Base-by-base conservation (phyloP, 2,113 vertebrate species). In the Columbina picui region DNA sequence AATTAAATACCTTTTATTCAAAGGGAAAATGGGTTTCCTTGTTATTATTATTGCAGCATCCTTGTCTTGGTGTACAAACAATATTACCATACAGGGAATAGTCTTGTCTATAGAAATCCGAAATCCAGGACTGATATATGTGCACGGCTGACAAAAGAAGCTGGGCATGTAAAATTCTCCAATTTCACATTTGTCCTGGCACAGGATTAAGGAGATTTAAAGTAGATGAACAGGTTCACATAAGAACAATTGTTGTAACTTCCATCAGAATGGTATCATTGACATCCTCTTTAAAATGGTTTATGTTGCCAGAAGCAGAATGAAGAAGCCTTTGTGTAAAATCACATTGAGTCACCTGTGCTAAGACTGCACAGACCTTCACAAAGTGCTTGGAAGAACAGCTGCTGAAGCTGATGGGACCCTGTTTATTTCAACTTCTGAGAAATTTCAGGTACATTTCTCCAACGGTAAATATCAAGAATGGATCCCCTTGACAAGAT, bases 261-360 rank as follows among this genome's bases (percentile, higher is more conserved):
- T 64, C 76, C 53, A 78, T 59, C 32, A 74, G 57, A 90, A 83
- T 0, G 12, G 17, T 53, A 20, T 41, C 15, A 38, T 12, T 68
- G 77, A 92, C 30, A 84, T 5, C 43, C 10, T 89, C 79, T 90
- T 92, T 75, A 71, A 78, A 73, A 70, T 10, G 10, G 12, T 59
- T 60, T 63, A 29, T 67, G 30, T n/a, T 95, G 79, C 88, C 83
- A 94, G 64, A 81, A 90, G 36, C 22, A 74, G 83, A 60, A 86
- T 75, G 94, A 94, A 89, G 69, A 74, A 70, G 27, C 23, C 49
- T 92, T 97, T 95, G 69, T 90, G 64, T 57, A 75, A 84, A 71
- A 29, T 59, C 14, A 12, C 53, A 45, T 27, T 0, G 7, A 69
- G 29, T 74, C 52, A 74, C n/a, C 68, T 70, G 43, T 34, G 19